These are phyloP conservation scores for Hippoglossus stenolepis DNA, from an alignment of 2,113 vertebrate genomes.

Conservation along the genomic window DNA sequence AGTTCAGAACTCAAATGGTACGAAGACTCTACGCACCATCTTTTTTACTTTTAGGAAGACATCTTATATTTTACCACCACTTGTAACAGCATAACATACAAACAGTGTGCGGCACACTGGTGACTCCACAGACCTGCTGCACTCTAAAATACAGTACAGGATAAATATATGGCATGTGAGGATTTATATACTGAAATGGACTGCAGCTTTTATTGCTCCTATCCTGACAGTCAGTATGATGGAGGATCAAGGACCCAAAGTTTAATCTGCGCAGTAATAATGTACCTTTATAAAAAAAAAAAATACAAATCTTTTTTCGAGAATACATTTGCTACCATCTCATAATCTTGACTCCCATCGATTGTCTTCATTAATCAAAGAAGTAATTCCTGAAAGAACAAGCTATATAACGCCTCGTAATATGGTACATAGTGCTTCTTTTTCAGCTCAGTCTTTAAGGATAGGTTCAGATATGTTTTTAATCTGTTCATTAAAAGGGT, in stretches of 20 bases:
- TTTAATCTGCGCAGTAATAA: constrained; percentile 14
- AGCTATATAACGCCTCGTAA: constrained; percentile 44
- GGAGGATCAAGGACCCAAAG: neutral
- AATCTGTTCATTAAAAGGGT: neutral
- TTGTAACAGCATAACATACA: constrained; percentile 37
- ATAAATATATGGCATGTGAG: constrained; percentile 40
- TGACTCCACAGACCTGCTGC: constrained; percentile 13
- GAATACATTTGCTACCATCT: constrained; percentile 10
- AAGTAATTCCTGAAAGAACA: constrained; percentile 32
- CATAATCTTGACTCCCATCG: constrained; percentile 19
- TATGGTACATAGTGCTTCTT: constrained; percentile 26
- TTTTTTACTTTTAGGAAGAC: constrained; percentile 53
- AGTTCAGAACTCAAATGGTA: constrained; percentile 10
- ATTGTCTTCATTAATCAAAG: constrained; percentile 38
- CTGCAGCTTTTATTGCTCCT: neutral
- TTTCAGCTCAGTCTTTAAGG: constrained; percentile 14
- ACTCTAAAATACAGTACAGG: constrained; percentile 53
- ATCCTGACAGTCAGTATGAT: neutral
- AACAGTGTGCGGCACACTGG: neutral
- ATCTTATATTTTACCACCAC: constrained; percentile 34
- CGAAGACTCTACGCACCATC: constrained; percentile 29
- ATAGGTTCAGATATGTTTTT: constrained; percentile 5
- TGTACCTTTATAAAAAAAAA: neutral
- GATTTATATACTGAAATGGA: constrained; percentile 34
- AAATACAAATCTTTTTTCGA: constrained; percentile 2